Base-by-base conservation (phyloP, 2,888 invertebrate genomes). In the Hirtodrosophila histrioides region DNA sequence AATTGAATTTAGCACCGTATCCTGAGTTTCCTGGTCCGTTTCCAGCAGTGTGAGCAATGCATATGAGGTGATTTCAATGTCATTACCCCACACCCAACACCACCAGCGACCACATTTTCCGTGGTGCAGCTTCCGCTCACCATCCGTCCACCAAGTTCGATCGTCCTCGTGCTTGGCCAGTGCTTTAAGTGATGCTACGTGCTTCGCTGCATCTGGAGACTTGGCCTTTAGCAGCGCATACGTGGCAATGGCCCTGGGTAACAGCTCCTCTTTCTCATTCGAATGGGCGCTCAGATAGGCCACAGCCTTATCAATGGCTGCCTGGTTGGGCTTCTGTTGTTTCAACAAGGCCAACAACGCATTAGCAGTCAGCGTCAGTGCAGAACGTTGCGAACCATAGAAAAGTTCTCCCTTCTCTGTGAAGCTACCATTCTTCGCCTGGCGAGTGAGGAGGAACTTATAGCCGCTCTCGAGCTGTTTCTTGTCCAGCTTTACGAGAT, bases 111-210 rank as follows among this genome's bases (percentile, higher is more conserved):
- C 48, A 29, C 72, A 75, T 27, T 12, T 44, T 0, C 53, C 55
- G 3, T 17, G 1, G 36, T 0, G 27, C 27, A 4, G 6, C 6
- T 27, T 6, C 40, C 92, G 86, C 0, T 92, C 89, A 8, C 92
- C 91, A 58, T 95, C 95, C 41, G 94, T 94, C 98, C 98, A 98
- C 95, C 96, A 97, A 81, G 95, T 95, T 81, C 94, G 93, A 54
- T 95, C 95, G 2, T 82, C 93, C 51, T 93, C 92, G 11, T 93
- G 91, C 68, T 93, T 92, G 63, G 93, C 92, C 73, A 95, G 93
- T 0, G 95, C 94, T 3, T 93, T 92, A 0, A 90, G 61, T 3
- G 75, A 41, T 0, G 68, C 66, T 4, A 90, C 65, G 17, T 82
- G 76, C 37, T 83, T 75, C 37, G 94, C 93, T 62, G 95, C 95